Conservation (phyloP, 1,140 invertebrate species). For the Trinorchestia longiramus region DNA sequence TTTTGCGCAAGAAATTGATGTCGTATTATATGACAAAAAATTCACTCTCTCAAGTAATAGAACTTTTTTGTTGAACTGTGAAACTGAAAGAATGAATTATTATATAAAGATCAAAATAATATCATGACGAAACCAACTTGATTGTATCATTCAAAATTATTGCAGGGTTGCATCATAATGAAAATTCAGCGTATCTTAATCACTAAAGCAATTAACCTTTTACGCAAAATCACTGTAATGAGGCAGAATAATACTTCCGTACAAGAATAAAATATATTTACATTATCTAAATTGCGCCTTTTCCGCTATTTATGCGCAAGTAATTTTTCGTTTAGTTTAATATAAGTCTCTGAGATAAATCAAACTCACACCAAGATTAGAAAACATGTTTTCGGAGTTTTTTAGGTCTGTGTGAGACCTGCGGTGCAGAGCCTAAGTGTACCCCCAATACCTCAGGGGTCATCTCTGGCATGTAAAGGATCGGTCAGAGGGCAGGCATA, state of each 20-base stretch:
- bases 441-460: not conserved
- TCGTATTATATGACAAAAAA: not conserved
- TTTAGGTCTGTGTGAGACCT: not conserved
- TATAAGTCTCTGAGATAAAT: not conserved
- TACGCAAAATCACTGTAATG: not conserved
- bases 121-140: not conserved
- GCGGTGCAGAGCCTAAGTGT: not conserved
- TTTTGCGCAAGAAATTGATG: not conserved
- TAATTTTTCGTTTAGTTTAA: not conserved
- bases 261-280: not conserved
- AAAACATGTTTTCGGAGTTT: not conserved
- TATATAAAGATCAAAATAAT: not conserved
- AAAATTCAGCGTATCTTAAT: not conserved
- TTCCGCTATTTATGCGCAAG: not conserved
- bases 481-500: not conserved
- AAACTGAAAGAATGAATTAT: not conserved
- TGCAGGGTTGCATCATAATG: not conserved
- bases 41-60: not conserved
- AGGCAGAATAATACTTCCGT: not conserved
- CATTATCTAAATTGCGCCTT: not conserved
- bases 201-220: not conserved
- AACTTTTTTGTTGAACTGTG: too few species aligned
- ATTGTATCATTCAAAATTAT: not conserved
- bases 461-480: slow-evolving; percentile 23
- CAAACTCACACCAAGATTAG: not conserved